Evolutionary conservation across 92 coral and sea anemone genomes (phyloP).

Genomic region (Scolanthus callimorphus): DNA sequence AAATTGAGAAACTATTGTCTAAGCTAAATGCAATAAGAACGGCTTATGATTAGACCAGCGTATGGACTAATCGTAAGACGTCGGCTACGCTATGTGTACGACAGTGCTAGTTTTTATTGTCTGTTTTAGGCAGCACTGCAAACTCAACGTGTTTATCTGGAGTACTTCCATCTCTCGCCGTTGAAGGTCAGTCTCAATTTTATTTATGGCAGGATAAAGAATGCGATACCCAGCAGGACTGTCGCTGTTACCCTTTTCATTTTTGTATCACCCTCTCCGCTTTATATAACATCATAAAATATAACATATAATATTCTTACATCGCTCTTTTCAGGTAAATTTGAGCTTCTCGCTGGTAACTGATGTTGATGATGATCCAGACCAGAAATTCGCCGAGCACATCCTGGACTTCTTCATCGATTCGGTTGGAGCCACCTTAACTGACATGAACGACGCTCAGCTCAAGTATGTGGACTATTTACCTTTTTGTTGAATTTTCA

Average conservation of each 20-base stretch:
- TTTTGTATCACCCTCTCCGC: not conserved
- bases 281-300: too few species aligned
- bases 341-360: conserved; percentile 84
- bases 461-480: conserved; percentile 91
- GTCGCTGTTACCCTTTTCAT: not conserved
- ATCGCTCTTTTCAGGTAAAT: conserved; percentile 52
- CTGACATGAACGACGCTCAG: conserved; percentile 86
- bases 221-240: not conserved
- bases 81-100: too few species aligned
- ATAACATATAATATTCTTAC: not conserved
- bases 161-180: conserved; percentile 90
- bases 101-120: not conserved
- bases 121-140: conserved; percentile 86
- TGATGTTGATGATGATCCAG: conserved; percentile 74
- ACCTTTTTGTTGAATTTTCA: too few species aligned
- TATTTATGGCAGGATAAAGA: too few species aligned
- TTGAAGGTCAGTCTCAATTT: conserved; percentile 58
- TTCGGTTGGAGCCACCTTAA: conserved; percentile 93
- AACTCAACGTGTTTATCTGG: conserved; percentile 79
- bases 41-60: too few species aligned
- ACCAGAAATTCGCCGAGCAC: conserved; percentile 59
- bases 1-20: too few species aligned
- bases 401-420: conserved; percentile 86
- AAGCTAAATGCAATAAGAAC: too few species aligned
- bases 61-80: too few species aligned